These are phyloP conservation scores for Brachypalpus laphriformis DNA, from an alignment of 2,888 invertebrate genomes.

Conservation along the genomic window DNA sequence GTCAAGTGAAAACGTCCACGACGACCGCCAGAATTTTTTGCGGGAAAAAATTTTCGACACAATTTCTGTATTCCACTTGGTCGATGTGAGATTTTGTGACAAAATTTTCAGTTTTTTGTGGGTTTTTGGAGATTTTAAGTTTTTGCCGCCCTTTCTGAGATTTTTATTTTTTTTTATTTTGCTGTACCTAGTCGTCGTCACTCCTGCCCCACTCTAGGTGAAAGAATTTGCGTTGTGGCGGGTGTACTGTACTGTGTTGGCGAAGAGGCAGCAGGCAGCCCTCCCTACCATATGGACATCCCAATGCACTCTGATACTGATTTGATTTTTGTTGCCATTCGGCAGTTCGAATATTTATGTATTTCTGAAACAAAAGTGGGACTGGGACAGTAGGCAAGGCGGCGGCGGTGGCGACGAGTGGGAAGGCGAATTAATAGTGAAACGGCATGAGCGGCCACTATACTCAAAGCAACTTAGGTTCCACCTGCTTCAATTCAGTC, in stretches of 20 bases:
- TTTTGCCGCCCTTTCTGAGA: slow-evolving; percentile 70
- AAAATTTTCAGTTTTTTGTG: slow-evolving; percentile 9
- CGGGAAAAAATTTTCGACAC: slow-evolving; percentile 43
- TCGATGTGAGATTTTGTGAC: slow-evolving; percentile 45
- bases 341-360: slow-evolving; percentile 62
- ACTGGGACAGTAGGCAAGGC: slow-evolving; percentile 7
- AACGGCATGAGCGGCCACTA: slow-evolving; percentile 24
- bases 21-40: slow-evolving; percentile 39
- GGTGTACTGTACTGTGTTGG: background rate
- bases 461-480: slow-evolving; percentile 38
- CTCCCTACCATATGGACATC: slow-evolving; percentile 64
- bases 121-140: slow-evolving; percentile 46
- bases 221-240: slow-evolving; percentile 61
- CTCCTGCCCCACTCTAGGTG: slow-evolving; percentile 2
- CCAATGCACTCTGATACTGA: slow-evolving; percentile 67
- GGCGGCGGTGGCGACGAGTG: background rate
- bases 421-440: slow-evolving; percentile 34
- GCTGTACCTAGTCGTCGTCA: slow-evolving; percentile 36
- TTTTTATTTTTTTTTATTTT: background rate
- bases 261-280: background rate
- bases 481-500: slow-evolving; percentile 29
- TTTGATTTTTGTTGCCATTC: slow-evolving; percentile 66
- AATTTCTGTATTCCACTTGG: background rate
- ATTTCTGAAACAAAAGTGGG: slow-evolving; percentile 42
- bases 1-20: slow-evolving; percentile 56